Evolutionary conservation across 92 coral and sea anemone species (phyloP).

Genomic region (Anthopleura xanthogrammica): DNA sequence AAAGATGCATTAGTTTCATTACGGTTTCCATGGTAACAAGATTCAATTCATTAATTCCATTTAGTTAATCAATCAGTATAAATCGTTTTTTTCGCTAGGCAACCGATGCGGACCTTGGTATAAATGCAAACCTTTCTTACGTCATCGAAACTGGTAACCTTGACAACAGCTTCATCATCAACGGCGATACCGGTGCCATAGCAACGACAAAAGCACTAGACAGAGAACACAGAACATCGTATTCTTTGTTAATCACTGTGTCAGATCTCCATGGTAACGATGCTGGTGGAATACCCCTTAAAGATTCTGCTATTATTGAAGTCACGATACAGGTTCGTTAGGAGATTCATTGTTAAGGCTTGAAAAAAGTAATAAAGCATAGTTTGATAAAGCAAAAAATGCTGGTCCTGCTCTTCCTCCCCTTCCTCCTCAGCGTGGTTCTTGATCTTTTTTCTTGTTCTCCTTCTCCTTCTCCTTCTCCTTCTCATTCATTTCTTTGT

Average conservation of each 20-base stretch:
- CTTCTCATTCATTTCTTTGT: not conserved
- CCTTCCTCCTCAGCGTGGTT: no score
- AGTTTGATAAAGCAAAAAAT: no score
- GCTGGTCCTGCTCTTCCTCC: no score
- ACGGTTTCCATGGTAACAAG: not conserved
- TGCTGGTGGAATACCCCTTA: constrained; percentile 68
- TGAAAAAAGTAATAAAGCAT: no score
- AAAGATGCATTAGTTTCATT: no score
- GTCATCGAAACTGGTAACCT: constrained; percentile 72
- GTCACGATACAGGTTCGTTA: constrained; percentile 72
- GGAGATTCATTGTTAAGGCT: not conserved
- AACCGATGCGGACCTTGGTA: constrained; percentile 79
- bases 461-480: no score
- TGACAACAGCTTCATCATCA: constrained; percentile 63
- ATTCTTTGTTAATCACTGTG: constrained; percentile 68
- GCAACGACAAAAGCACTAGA: constrained; percentile 74
- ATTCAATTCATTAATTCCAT: no score
- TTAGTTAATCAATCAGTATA: not conserved
- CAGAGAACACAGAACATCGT: constrained; percentile 56
- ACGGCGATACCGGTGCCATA: constrained; percentile 64
- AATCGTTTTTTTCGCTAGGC: constrained; percentile 50
- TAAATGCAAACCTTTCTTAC: constrained; percentile 74
- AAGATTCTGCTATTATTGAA: constrained; percentile 79
- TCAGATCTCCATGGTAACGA: constrained; percentile 84
- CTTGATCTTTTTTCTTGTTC: no score